A percentile compares a stretch with the other conserved stretches of the same genome.
Evolutionary conservation across 2,797 vertebrate species (phyloP).

Genomic region (Pipistrellus kuhlii): DNA sequence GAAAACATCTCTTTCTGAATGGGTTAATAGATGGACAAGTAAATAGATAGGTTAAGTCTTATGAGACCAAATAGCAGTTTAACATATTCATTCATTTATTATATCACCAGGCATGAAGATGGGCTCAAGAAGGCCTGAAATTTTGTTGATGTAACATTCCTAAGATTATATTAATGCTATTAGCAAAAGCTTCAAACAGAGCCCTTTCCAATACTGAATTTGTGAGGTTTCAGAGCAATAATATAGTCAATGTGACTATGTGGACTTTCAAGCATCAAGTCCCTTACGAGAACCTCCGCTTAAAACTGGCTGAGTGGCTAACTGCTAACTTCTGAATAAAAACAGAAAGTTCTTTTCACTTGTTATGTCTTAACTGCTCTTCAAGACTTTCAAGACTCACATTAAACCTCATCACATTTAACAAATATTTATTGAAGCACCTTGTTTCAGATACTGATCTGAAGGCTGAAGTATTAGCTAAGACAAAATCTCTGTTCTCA

Average conservation of each 20-base stretch:
- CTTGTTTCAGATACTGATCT: background rate
- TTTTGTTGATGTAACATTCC: background rate
- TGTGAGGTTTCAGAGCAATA: background rate
- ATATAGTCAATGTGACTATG: background rate
- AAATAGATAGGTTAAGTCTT: background rate
- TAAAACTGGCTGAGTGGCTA: background rate
- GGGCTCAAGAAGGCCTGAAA: background rate
- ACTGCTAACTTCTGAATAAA: conserved; percentile 32
- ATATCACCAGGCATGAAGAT: background rate
- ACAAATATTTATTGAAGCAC: background rate
- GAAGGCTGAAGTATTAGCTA: background rate
- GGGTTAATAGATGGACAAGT: background rate
- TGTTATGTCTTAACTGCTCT: background rate
- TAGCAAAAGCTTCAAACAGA: conserved; percentile 1
- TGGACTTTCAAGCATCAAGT: conserved; percentile 1
- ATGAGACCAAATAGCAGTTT: conserved; percentile 15
- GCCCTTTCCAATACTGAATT: conserved; percentile 44
- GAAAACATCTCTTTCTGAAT: conserved; percentile 35
- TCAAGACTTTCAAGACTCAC: background rate
- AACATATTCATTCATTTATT: conserved; percentile 19
- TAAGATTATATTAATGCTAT: background rate
- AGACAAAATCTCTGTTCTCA: background rate
- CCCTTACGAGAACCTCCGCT: background rate
- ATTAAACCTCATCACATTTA: conserved; percentile 9
- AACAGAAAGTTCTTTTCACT: background rate